Base-by-base conservation (phyloP, 1,140 invertebrate species). In the Cydia splendana region DNA sequence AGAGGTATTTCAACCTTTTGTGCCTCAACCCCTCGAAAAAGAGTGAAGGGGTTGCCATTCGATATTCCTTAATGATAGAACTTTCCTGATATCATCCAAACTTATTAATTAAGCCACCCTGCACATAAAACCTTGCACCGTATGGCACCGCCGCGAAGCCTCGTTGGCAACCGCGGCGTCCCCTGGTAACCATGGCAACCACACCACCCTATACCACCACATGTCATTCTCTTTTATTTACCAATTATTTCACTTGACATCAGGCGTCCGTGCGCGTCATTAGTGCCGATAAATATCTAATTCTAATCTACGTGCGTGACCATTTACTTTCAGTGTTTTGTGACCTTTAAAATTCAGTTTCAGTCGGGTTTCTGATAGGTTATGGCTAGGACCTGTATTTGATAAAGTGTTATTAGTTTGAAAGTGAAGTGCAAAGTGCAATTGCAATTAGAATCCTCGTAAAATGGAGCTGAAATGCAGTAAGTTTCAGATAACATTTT, bases 211-310 rank as follows among this genome's bases (percentile, higher is more conserved):
- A 69, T 38, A 38, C 69, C 18, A 65, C 76, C 81, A 78, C 77
- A 69, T 74, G 79, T 77, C 73, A 83, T 78, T 81, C 79, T 76
- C 79, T 82, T 30, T 81, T 85, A 85, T 85, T 84, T 85, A 85
- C 82, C 77, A 82, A 82, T 80, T 80, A 82, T 69, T 78, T 73
- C 75, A 80, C 79, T 75, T 77, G 81, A 79, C 73, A 80, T 45
- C 75, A 75, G 71, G 30, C 77, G 73, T 65, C 65, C 65, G 76
- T 77, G 77, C 76, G 75, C 78, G 76, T 71, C 67, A 71, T 71
- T 71, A 71, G 30, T 71, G 34, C 38, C 38, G 67, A 71, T 71
- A 71, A 71, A 42, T 18, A 71, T 71, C 67, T 38, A 42, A 71
- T 69, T 34, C 15, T 30, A 34, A 34, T 71, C 10, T 42, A 34